Evolutionary conservation across 1,140 invertebrate species (phyloP).

Genomic region (Musca domestica): DNA sequence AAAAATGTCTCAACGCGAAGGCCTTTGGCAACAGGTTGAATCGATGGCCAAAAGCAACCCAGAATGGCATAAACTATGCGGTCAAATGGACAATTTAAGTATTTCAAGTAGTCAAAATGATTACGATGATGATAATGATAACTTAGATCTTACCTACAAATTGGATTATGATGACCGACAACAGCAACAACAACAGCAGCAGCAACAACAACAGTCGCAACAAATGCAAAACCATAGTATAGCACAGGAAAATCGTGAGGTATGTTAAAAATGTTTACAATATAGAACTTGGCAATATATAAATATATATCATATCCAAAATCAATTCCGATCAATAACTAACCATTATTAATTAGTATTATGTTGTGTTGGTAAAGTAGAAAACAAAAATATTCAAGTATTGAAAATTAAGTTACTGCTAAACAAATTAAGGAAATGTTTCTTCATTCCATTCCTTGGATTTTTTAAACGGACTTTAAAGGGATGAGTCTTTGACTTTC

Average conservation of each 20-base stretch:
- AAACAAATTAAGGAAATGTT: too few relatives aligned
- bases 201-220: slow-evolving; percentile 35
- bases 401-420: too few relatives aligned
- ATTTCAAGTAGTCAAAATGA: slow-evolving; percentile 53
- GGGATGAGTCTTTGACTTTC: too few relatives aligned
- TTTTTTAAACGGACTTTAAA: too few relatives aligned
- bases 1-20: slow-evolving; percentile 73
- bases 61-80: slow-evolving; percentile 44
- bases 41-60: slow-evolving; percentile 62
- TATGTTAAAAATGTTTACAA: slow-evolving; percentile 31
- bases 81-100: slow-evolving; percentile 39
- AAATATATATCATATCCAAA: neutral
- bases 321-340: too few relatives aligned
- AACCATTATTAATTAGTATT: too few relatives aligned
- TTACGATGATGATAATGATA: slow-evolving; percentile 59
- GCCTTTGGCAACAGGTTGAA: slow-evolving; percentile 79
- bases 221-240: slow-evolving; percentile 35
- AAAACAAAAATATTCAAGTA: too few relatives aligned
- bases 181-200: slow-evolving; percentile 29
- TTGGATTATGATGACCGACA: slow-evolving; percentile 73
- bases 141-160: slow-evolving; percentile 72
- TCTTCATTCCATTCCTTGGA: too few relatives aligned
- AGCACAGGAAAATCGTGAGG: slow-evolving; percentile 63
- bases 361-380: too few relatives aligned
- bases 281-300: neutral